A percentile compares a stretch with the other conserved stretches of the same genome.
Conservation (phyloP, 37 sponge, comb jelly and placozoan genomes). For the Beroe forskalii region DNA sequence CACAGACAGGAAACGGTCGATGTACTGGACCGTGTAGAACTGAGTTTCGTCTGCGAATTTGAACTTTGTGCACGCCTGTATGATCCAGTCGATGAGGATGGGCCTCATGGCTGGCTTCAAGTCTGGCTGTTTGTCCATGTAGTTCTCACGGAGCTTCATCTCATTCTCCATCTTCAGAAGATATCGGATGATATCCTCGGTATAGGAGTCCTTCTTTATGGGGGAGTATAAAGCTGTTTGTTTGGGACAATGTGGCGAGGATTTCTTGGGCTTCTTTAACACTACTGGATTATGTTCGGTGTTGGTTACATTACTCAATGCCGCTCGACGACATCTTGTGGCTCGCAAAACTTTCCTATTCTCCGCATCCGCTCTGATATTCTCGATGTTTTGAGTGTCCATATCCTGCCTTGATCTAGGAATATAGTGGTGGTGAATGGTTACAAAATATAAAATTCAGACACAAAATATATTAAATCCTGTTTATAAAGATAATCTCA, state of each 20-base stretch:
- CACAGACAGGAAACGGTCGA: constrained; percentile 18
- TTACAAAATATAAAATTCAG: no score
- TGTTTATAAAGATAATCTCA: no score
- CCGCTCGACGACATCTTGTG: constrained; percentile 31
- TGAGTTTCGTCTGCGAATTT: constrained; percentile 57
- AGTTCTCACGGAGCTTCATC: constrained; percentile 5
- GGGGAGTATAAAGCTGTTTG: background rate
- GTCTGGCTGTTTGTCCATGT: constrained; percentile 58
- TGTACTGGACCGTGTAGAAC: constrained; percentile 50
- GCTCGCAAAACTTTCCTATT: background rate
- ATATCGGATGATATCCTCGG: constrained; percentile 8
- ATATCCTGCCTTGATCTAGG: background rate
- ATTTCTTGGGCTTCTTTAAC: constrained; percentile 29
- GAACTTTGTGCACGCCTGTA: constrained; percentile 52
- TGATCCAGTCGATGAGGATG: constrained; percentile 46
- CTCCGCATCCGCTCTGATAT: background rate
- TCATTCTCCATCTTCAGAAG: background rate
- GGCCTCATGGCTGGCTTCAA: constrained; percentile 41
- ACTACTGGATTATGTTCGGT: background rate
- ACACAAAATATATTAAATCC: no score
- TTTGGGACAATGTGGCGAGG: background rate
- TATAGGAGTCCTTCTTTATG: constrained; percentile 10
- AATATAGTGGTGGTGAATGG: no score
- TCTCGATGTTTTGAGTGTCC: background rate
- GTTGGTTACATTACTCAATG: background rate